Evolutionary conservation across 2,888 invertebrate genomes (phyloP).

Genomic region (Drosophila lutescens): DNA sequence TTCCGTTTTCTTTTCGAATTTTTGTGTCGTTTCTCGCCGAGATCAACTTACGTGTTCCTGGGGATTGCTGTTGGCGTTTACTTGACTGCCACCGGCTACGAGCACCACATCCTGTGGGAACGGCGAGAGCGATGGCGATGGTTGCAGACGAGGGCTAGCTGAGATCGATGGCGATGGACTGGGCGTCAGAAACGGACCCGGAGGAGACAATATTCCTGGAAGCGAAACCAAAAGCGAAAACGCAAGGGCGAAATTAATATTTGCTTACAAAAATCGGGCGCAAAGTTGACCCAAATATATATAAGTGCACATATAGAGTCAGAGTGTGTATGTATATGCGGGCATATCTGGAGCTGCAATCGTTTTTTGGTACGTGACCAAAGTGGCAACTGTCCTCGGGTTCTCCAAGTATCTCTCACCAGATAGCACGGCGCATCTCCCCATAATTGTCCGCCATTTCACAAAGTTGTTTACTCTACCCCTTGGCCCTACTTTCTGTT

Average conservation of each 20-base stretch:
- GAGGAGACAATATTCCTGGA: constrained; percentile 85
- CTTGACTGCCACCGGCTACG: constrained; percentile 84
- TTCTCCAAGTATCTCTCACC: constrained; percentile 43
- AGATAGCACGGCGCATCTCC: constrained; percentile 39
- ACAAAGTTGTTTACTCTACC: constrained; percentile 65
- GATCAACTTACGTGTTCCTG: constrained; percentile 83
- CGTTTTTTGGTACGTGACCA: constrained; percentile 77
- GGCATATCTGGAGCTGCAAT: constrained; percentile 50
- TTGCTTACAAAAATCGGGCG: constrained; percentile 31
- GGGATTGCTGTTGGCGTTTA: constrained; percentile 83
- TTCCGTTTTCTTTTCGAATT: too few species aligned
- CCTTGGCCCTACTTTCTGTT: not conserved
- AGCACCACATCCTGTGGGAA: constrained; percentile 85
- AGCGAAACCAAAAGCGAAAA: constrained; percentile 15
- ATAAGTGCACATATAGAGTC: too few species aligned
- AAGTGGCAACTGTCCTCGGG: constrained; percentile 53
- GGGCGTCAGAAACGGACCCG: constrained; percentile 85
- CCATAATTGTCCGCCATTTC: constrained; percentile 78
- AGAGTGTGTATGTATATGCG: not conserved
- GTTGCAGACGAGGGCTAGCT: constrained; percentile 85
- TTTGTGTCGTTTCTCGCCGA: not conserved
- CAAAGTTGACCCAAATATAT: constrained; percentile 45
- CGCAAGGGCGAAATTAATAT: constrained; percentile 24
- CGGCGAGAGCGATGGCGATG: constrained; percentile 84
- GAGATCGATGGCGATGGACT: constrained; percentile 85